These are phyloP conservation scores for Lytechinus variegatus DNA, from an alignment of 35 echinoderm and acorn worm genomes.

Conservation along the genomic window DNA sequence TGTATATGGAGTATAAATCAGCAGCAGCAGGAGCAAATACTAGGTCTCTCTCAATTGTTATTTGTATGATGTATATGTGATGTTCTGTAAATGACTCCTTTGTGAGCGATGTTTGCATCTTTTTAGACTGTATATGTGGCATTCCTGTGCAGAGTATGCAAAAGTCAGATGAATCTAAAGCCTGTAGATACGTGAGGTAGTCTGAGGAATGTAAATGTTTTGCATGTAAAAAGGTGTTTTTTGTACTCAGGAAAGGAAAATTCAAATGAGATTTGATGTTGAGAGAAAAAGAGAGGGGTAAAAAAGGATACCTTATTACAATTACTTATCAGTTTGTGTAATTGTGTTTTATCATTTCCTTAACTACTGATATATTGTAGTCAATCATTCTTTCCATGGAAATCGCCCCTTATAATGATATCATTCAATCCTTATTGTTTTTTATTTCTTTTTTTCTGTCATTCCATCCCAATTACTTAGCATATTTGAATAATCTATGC, in stretches of 20 bases:
- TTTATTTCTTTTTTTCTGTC: background rate
- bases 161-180: background rate
- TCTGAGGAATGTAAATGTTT: slow-evolving; percentile 8
- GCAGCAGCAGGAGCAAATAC: background rate
- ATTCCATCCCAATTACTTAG: background rate
- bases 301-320: background rate
- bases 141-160: slow-evolving; percentile 2
- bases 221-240: slow-evolving; percentile 39
- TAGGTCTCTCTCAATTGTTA: background rate
- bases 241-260: slow-evolving; percentile 36
- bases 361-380: background rate
- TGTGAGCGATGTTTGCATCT: background rate
- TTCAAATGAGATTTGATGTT: background rate
- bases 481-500: background rate
- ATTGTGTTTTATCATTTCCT: background rate
- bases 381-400: background rate
- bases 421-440: background rate
- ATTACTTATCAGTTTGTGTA: background rate
- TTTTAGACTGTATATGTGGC: slow-evolving; percentile 47
- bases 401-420: background rate
- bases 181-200: background rate
- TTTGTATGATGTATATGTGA: background rate
- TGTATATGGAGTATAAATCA: background rate
- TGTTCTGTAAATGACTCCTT: background rate
- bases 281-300: background rate